Conservation (phyloP, 2,113 vertebrate species). For the Gallinago undulata region DNA sequence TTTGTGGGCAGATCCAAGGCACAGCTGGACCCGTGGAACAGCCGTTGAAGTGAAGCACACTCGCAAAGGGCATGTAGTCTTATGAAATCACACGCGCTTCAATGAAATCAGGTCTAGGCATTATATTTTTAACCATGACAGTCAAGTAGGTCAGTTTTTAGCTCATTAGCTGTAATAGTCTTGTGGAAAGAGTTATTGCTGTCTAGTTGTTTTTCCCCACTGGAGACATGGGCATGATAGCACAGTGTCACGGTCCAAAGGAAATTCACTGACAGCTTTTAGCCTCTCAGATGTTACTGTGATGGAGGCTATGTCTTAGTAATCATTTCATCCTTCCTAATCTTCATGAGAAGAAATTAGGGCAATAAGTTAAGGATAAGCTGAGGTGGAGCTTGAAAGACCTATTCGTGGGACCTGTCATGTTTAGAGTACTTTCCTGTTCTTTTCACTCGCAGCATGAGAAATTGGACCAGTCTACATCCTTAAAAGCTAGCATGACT, state of each 20-base stretch:
- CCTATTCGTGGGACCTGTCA: neutral
- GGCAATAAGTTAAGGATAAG: neutral
- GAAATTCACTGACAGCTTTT: neutral
- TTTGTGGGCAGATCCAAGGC: neutral
- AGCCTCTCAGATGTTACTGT: neutral
- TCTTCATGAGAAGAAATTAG: neutral
- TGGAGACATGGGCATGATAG: neutral
- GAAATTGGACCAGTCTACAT: neutral
- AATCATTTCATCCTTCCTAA: neutral
- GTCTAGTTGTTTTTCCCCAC: neutral
- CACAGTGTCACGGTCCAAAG: neutral
- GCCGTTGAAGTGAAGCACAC: neutral
- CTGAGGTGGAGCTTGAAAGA: neutral
- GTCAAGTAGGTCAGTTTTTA: slow-evolving; percentile 57
- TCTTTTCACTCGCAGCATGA: neutral
- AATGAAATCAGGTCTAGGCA: slow-evolving; percentile 53
- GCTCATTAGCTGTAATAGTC: slow-evolving; percentile 38
- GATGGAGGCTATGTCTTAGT: neutral
- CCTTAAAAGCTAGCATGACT: neutral
- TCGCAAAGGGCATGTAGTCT: neutral
- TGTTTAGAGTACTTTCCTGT: neutral
- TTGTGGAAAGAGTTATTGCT: neutral
- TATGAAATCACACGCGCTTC: slow-evolving; percentile 47
- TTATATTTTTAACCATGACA: slow-evolving; percentile 41
- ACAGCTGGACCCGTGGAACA: neutral